Conservation (phyloP, 1,140 invertebrate genomes). For the Aphidius ervi region DNA sequence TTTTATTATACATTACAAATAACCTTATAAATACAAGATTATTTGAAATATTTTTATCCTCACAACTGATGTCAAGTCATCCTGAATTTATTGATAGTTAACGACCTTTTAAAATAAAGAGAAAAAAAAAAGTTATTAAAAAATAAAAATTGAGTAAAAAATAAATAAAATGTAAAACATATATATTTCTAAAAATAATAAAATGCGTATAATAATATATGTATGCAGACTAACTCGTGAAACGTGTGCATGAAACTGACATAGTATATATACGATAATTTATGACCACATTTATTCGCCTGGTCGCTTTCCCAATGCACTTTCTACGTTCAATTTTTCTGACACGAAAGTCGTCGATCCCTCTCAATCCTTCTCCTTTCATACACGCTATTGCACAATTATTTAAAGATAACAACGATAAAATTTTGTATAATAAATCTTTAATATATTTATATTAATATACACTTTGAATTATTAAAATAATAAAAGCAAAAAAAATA, state of each 20-base stretch:
- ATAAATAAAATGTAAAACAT: not conserved
- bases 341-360: constrained; percentile 10
- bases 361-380: constrained; percentile 3
- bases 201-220: not conserved
- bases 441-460: too few relatives aligned
- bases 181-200: not conserved
- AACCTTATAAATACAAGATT: too few relatives aligned
- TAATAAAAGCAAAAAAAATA: not conserved
- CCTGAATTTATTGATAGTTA: too few relatives aligned
- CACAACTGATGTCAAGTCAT: too few relatives aligned
- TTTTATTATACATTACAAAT: too few relatives aligned
- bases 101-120: too few relatives aligned
- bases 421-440: too few relatives aligned
- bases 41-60: too few relatives aligned
- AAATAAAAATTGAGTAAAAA: not conserved
- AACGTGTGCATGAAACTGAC: not conserved
- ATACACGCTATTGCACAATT: constrained; percentile 1
- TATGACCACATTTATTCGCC: constrained; percentile 27
- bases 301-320: constrained; percentile 33
- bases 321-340: constrained; percentile 26
- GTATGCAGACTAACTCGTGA: not conserved
- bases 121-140: too few relatives aligned
- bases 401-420: too few relatives aligned
- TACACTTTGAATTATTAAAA: too few relatives aligned
- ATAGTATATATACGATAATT: constrained; percentile 24